These are phyloP conservation scores for Amphiprion ocellaris DNA, from an alignment of 2,113 vertebrate genomes.

Conservation along the genomic window DNA sequence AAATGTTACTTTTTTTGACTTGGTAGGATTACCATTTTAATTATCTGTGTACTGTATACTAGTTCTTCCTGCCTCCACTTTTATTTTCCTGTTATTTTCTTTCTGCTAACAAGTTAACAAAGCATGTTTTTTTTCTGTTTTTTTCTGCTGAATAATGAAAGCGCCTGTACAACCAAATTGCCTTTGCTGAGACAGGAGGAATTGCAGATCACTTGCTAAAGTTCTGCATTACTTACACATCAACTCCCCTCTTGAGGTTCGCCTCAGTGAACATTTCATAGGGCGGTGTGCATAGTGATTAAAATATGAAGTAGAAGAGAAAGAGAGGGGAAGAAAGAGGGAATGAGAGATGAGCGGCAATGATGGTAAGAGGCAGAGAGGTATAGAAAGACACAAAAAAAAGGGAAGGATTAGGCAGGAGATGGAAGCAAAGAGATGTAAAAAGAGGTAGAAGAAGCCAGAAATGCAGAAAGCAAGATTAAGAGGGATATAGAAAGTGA, in stretches of 20 bases:
- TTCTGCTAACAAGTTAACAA: neutral
- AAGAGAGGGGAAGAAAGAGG: conserved; percentile 2
- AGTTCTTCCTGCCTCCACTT: neutral
- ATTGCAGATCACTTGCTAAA: neutral
- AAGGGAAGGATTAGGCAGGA: neutral
- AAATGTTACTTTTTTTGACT: neutral
- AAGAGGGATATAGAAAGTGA: conserved; percentile 31
- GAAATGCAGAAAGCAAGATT: conserved; percentile 14
- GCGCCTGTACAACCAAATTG: neutral
- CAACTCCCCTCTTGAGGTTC: conserved; percentile 17
- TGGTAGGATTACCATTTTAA: neutral
- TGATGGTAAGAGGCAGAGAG: neutral
- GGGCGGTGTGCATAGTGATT: conserved; percentile 33
- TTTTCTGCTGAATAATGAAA: conserved; percentile 36
- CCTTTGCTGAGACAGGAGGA: neutral
- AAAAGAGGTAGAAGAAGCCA: conserved; percentile 21
- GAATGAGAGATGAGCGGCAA: neutral
- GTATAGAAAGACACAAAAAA: neutral
- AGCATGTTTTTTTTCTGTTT: conserved; percentile 10
- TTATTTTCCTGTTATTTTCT: neutral
- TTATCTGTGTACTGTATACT: neutral
- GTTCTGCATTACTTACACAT: conserved; percentile 37
- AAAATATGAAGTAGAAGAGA: conserved; percentile 27
- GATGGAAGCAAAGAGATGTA: neutral
- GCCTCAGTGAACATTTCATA: conserved; percentile 20